phyloP scores from a whole-genome alignment of 2,797 vertebrate genomes.

The Heliangelus exortis region DNA sequence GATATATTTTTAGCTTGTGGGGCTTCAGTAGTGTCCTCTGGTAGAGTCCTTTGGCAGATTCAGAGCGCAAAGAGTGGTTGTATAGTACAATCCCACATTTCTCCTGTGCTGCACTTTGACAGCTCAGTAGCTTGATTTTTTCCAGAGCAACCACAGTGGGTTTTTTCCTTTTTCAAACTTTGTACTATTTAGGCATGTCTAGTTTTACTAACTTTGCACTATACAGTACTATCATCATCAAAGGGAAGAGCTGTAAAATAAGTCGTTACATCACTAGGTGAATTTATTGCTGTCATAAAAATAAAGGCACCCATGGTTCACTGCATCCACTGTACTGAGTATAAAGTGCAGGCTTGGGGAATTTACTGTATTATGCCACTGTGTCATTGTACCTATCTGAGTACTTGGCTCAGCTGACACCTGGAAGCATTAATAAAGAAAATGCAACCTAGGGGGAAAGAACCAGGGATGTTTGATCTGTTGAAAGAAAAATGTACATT shows the following conservation, averaged over 20 bases:
- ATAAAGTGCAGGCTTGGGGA: constrained; percentile 58
- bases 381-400: constrained; percentile 67
- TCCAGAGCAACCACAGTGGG: neutral
- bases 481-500: constrained; percentile 66
- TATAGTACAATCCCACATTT: neutral
- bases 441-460: constrained; percentile 67
- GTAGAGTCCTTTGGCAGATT: neutral
- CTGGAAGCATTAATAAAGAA: constrained; percentile 71
- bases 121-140: neutral
- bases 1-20: neutral
- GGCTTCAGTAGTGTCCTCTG: neutral
- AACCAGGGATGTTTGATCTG: constrained; percentile 9
- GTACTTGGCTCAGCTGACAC: constrained; percentile 47
- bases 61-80: neutral
- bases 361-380: constrained; percentile 64
- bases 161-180: neutral
- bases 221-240: constrained; percentile 45
- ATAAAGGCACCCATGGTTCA: constrained; percentile 66
- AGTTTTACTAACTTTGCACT: constrained; percentile 33
- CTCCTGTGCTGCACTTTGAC: neutral
- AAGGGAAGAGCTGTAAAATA: constrained; percentile 64
- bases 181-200: neutral
- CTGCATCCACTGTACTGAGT: constrained; percentile 44
- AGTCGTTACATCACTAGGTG: constrained; percentile 61
- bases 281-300: constrained; percentile 79